These are phyloP conservation scores for Agrotis clavis DNA, from an alignment of 2,888 invertebrate species.

Conservation along the genomic window DNA sequence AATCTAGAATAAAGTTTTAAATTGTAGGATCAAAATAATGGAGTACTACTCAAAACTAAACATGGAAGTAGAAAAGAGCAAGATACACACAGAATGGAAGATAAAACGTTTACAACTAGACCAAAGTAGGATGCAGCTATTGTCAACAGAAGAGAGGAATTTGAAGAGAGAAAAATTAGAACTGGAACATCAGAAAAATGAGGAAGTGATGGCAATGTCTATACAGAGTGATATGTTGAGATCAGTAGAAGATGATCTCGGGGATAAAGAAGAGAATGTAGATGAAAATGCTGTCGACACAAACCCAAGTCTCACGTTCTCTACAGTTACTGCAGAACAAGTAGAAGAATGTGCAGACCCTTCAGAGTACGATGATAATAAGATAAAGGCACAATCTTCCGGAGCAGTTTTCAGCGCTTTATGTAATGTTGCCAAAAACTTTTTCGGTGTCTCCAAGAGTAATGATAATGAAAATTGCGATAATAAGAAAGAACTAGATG, in stretches of 20 bases:
- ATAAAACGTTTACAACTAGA: slow-evolving; percentile 87
- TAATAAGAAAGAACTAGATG: slow-evolving; percentile 79
- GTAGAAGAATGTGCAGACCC: slow-evolving; percentile 59
- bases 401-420: slow-evolving; percentile 80
- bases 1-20: slow-evolving; percentile 2
- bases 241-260: slow-evolving; percentile 70
- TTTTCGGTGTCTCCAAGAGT: slow-evolving; percentile 76
- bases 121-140: slow-evolving; percentile 84
- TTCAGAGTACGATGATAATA: slow-evolving; percentile 66
- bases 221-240: slow-evolving; percentile 74
- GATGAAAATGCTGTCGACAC: slow-evolving; percentile 29
- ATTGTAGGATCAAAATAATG: slow-evolving; percentile 90
- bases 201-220: slow-evolving; percentile 84
- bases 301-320: slow-evolving; percentile 51
- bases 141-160: slow-evolving; percentile 90
- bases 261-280: slow-evolving; percentile 61
- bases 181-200: slow-evolving; percentile 83
- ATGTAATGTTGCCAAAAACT: slow-evolving; percentile 82
- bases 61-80: slow-evolving; percentile 91
- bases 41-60: slow-evolving; percentile 93
- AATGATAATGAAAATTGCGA: slow-evolving; percentile 74
- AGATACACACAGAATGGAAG: slow-evolving; percentile 91
- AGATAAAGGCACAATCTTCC: slow-evolving; percentile 71
- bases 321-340: slow-evolving; percentile 58
- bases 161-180: slow-evolving; percentile 90